phyloP scores from a whole-genome alignment of 35 echinoderm and acorn worm species.

The Ophiothrix spiculata region DNA sequence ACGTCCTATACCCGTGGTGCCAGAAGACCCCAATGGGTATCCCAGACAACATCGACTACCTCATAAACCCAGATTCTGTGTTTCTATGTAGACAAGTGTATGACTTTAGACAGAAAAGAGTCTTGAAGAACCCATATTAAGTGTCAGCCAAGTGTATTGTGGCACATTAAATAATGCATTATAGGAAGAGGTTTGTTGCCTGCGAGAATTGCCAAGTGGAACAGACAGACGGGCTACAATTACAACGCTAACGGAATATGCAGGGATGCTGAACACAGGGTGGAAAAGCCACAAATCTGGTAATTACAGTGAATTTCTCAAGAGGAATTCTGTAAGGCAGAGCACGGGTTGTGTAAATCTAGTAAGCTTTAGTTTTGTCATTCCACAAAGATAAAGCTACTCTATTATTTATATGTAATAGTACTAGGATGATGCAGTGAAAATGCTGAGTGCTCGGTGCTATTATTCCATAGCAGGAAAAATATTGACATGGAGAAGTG shows the following conservation, averaged over 20 bases:
- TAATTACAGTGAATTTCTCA: neutral
- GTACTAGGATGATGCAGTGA: no score
- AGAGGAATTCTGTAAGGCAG: neutral
- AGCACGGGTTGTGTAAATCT: no score
- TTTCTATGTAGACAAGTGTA: conserved; percentile 96
- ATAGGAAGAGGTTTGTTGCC: neutral
- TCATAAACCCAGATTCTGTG: conserved; percentile 43
- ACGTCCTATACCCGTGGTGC: conserved; percentile 48
- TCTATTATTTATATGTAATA: no score
- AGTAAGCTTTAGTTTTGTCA: no score
- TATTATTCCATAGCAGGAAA: no score
- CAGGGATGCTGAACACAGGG: neutral
- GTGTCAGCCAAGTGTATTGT: neutral
- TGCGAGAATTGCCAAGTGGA: neutral
- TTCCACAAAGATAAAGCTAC: no score
- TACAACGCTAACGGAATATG: neutral
- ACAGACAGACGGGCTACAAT: neutral
- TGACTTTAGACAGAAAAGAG: conserved; percentile 82
- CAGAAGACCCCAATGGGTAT: conserved; percentile 50
- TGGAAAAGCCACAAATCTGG: neutral
- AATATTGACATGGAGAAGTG: no score
- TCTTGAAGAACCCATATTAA: conserved; percentile 86
- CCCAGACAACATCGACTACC: conserved; percentile 43
- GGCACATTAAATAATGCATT: neutral
- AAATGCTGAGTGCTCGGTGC: no score